Evolutionary conservation across 23 tunicate genomes (phyloP).

Genomic region (Trididemnum miniatum): DNA sequence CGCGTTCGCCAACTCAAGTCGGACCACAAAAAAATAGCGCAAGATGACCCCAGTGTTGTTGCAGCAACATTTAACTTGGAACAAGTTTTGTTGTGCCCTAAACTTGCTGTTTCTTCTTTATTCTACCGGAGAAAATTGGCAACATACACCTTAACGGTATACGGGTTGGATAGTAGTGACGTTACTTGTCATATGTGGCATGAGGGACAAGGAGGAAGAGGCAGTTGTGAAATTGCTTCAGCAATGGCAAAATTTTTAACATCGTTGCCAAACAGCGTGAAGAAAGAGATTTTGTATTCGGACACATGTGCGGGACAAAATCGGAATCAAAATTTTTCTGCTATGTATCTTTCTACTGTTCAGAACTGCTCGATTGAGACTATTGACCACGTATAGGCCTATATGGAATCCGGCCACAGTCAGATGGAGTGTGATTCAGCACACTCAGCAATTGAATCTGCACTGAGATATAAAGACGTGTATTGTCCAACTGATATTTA

Average conservation of each 20-base stretch:
- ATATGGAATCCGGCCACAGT: neutral
- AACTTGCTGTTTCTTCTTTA: neutral
- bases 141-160: neutral
- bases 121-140: neutral
- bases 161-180: neutral
- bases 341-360: neutral
- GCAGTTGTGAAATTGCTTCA: neutral
- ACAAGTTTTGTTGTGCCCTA: neutral
- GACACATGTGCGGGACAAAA: neutral
- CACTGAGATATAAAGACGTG: neutral
- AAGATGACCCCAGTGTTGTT: neutral
- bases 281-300: neutral
- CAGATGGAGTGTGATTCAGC: neutral
- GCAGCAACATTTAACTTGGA: neutral
- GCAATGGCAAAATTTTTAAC: neutral
- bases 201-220: neutral
- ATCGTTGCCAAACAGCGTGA: neutral
- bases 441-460: neutral
- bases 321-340: neutral
- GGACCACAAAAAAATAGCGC: neutral
- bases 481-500: neutral
- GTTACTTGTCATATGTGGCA: neutral
- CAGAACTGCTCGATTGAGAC: neutral
- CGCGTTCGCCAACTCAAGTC: neutral
- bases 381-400: neutral